These are phyloP conservation scores for Smutsia temminckii DNA, from an alignment of 2,797 vertebrate species.

Conservation along the genomic window DNA sequence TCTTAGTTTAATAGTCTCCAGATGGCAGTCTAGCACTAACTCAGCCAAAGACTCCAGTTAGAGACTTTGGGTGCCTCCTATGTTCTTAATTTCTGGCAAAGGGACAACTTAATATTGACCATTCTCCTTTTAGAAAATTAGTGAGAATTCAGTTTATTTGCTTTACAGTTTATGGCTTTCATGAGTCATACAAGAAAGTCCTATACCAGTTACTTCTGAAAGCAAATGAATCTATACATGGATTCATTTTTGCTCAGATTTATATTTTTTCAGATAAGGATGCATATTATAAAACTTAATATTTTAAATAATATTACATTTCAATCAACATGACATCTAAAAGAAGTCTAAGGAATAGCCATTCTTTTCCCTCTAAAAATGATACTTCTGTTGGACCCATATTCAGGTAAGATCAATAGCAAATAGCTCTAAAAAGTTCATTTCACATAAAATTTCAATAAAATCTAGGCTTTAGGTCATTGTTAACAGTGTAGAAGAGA, in stretches of 20 bases:
- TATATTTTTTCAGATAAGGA: neutral
- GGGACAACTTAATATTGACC: neutral
- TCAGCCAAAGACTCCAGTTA: neutral
- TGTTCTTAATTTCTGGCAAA: neutral
- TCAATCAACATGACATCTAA: neutral
- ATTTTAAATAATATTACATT: neutral
- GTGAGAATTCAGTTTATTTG: neutral
- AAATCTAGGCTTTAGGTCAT: neutral
- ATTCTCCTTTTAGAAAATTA: neutral
- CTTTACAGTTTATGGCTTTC: neutral
- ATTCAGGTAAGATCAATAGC: neutral
- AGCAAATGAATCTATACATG: neutral
- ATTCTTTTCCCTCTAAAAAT: neutral
- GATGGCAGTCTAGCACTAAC: neutral
- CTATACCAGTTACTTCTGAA: neutral
- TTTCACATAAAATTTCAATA: neutral
- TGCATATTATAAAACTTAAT: neutral
- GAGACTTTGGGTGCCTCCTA: neutral
- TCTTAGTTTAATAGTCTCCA: conserved; percentile 35
- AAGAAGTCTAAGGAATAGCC: neutral
- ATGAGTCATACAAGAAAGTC: neutral
- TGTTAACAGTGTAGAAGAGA: neutral
- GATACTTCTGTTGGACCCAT: neutral
- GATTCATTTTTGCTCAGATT: neutral
- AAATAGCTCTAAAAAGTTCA: neutral